A percentile compares a stretch with the other conserved stretches of the same genome.
Conservation (phyloP, 2,797 vertebrate species). For the Gobionotothen gibberifrons region DNA sequence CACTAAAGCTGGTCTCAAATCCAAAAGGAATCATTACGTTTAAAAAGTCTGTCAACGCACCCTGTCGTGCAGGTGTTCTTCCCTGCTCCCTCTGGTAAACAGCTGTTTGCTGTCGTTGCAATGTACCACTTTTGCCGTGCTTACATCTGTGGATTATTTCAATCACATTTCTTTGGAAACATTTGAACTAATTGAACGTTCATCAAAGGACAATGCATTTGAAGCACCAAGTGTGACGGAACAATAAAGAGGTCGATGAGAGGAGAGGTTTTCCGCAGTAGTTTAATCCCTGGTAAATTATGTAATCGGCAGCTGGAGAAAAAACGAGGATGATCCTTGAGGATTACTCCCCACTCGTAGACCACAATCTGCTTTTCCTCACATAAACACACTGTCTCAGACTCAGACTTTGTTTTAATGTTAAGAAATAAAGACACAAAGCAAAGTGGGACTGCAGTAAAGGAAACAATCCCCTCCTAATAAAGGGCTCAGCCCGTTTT, state of each 20-base stretch:
- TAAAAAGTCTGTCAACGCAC: too few relatives aligned
- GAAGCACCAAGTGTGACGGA: background rate
- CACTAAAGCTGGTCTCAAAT: too few relatives aligned
- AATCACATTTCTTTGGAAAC: background rate
- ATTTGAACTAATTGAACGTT: background rate
- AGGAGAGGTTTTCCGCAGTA: conserved; percentile 23
- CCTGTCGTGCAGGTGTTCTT: too few relatives aligned
- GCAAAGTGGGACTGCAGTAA: background rate
- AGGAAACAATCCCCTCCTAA: background rate
- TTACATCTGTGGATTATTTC: background rate
- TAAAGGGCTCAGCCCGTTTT: background rate
- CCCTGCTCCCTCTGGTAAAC: too few relatives aligned
- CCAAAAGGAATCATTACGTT: too few relatives aligned
- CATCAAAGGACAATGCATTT: background rate
- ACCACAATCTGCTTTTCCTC: conserved; percentile 27
- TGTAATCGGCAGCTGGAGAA: conserved; percentile 34
- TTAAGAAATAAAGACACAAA: conserved; percentile 12
- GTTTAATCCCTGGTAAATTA: conserved; percentile 37
- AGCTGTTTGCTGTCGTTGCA: too few relatives aligned
- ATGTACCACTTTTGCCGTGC: background rate
- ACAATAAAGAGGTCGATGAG: too few relatives aligned
- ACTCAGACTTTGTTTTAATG: background rate
- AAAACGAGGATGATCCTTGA: conserved; percentile 40
- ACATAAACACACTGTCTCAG: background rate
- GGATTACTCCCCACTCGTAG: conserved; percentile 42